Percentiles rank a stretch among this genome's conserved stretches.
Conservation (phyloP, 2,888 invertebrate species). For the Thalpophila matura region DNA sequence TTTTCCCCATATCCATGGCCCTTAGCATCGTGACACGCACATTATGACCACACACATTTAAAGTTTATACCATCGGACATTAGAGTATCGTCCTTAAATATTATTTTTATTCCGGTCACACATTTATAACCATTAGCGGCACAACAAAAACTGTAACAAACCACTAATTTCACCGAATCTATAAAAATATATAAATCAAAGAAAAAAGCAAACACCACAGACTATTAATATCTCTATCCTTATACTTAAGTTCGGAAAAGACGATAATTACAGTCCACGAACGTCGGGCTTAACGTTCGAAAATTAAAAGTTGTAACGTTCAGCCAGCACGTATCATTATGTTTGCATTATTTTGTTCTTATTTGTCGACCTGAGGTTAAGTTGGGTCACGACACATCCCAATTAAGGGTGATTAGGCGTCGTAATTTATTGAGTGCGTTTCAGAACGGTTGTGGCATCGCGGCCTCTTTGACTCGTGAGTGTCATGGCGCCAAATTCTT, state of each 20-base stretch:
- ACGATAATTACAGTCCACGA: slow-evolving; percentile 87
- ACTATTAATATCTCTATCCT: slow-evolving; percentile 90
- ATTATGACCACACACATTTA: slow-evolving; percentile 58
- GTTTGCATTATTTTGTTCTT: slow-evolving; percentile 88
- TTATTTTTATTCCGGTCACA: slow-evolving; percentile 74
- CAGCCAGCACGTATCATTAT: slow-evolving; percentile 87
- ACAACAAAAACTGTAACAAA: slow-evolving; percentile 82
- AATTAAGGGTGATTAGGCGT: slow-evolving; percentile 89
- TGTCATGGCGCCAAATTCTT: slow-evolving; percentile 81
- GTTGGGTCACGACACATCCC: slow-evolving; percentile 89
- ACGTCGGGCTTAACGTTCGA: slow-evolving; percentile 82
- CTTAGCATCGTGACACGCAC: slow-evolving; percentile 4
- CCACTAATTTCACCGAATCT: slow-evolving; percentile 85
- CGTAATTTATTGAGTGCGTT: slow-evolving; percentile 89
- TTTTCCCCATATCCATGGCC: background rate
- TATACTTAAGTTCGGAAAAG: slow-evolving; percentile 86
- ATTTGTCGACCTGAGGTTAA: slow-evolving; percentile 86
- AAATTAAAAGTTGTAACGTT: slow-evolving; percentile 85
- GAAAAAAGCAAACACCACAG: slow-evolving; percentile 84
- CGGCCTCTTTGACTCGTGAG: slow-evolving; percentile 78
- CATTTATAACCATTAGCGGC: slow-evolving; percentile 86
- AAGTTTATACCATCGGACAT: slow-evolving; percentile 40
- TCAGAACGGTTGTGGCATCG: slow-evolving; percentile 74
- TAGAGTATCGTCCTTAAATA: slow-evolving; percentile 44
- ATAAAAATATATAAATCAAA: slow-evolving; percentile 88